Evolutionary conservation across 2,797 vertebrate species (phyloP).

Genomic region (Hozukius guyotensis): DNA sequence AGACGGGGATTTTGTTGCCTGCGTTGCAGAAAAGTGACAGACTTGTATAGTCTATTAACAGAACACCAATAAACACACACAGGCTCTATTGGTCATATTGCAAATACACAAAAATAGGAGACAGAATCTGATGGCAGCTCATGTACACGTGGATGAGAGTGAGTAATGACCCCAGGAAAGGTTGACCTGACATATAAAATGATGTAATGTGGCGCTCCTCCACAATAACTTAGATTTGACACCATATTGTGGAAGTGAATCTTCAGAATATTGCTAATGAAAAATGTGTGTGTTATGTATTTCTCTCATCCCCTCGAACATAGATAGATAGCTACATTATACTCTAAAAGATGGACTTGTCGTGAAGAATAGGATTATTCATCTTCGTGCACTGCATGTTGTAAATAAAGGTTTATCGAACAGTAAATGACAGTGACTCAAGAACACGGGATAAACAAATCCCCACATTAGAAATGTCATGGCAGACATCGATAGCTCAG

Average conservation of each 20-base stretch:
- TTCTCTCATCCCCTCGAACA: background rate
- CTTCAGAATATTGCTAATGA: background rate
- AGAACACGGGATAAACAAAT: constrained; percentile 7
- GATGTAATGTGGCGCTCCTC: background rate
- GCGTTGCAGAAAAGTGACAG: constrained; percentile 67
- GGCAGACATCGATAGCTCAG: constrained; percentile 12
- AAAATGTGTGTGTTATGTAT: background rate
- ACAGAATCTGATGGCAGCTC: constrained; percentile 35
- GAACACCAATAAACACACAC: constrained; percentile 39
- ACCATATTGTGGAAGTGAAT: background rate
- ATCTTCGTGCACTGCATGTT: background rate
- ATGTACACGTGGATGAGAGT: background rate
- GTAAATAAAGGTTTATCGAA: background rate
- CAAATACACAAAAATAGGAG: constrained; percentile 49
- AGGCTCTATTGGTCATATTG: constrained; percentile 62
- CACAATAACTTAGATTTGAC: constrained; percentile 14
- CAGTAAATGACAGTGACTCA: constrained; percentile 8
- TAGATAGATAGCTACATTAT: background rate
- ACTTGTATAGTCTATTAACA: constrained; percentile 47
- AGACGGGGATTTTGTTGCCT: constrained; percentile 85
- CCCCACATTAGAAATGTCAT: constrained; percentile 18
- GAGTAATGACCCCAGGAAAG: constrained; percentile 2
- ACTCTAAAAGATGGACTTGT: background rate
- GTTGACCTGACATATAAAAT: constrained; percentile 2
- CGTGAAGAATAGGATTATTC: background rate